Evolutionary conservation across 2,797 vertebrate genomes (phyloP).

Genomic region (Argyrosomus regius): DNA sequence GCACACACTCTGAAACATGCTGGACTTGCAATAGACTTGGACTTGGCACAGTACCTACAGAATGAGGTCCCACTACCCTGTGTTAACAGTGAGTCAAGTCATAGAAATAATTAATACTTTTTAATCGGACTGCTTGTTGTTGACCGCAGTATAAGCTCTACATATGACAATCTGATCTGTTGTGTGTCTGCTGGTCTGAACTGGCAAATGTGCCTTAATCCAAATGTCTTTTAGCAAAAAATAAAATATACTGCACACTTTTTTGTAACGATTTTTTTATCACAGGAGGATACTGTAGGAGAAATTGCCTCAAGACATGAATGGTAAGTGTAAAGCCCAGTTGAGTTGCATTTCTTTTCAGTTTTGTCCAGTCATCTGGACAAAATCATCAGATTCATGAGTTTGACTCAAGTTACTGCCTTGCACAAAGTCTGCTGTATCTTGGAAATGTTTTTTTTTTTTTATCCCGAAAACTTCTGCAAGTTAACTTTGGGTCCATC

Average conservation of each 20-base stretch:
- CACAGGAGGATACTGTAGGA: background rate
- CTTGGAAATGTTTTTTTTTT: background rate
- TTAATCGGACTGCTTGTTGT: too few relatives aligned
- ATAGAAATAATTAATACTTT: background rate
- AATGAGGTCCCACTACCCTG: too few relatives aligned
- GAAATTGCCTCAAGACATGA: background rate
- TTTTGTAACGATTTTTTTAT: background rate
- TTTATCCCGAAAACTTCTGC: slow-evolving; percentile 29
- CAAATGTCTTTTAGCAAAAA: background rate
- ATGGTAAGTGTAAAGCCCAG: background rate
- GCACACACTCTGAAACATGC: too few relatives aligned
- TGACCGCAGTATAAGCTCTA: background rate
- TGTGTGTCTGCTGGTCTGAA: background rate
- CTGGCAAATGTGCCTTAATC: background rate
- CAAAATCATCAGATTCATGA: background rate
- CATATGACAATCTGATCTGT: background rate
- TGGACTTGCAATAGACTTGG: too few relatives aligned
- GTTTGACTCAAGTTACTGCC: background rate
- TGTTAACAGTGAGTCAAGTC: too few relatives aligned
- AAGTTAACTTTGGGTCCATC: slow-evolving; percentile 41
- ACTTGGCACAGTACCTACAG: too few relatives aligned
- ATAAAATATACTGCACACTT: background rate
- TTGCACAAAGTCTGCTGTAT: background rate
- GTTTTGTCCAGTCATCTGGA: too few relatives aligned
- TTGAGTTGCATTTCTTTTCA: too few relatives aligned